Base-by-base conservation (phyloP, 1,140 invertebrate species). In the Camponotus vicinus region DNA sequence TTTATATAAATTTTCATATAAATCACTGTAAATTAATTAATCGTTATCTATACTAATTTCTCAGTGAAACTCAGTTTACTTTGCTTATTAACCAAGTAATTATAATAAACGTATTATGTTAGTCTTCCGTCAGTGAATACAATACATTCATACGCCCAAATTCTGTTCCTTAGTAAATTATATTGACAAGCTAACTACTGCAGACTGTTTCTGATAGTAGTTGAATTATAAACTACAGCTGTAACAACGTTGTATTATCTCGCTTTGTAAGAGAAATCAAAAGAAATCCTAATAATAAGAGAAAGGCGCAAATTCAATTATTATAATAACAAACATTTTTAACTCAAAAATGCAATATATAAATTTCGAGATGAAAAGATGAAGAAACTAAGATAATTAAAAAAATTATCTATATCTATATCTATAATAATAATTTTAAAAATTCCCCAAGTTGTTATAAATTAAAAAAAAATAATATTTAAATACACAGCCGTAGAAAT, bases 1-100 rank as follows among this genome's bases (percentile, higher is more conserved):
- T 27, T 27, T 27, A 27, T 27, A 27, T 27, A 27, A 27, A 27
- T 27, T 27, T 27, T 27, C 27, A 3, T 15, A 45, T 18, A 66
- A 79, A 52, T 79, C 34, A 57, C 59, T n/a, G 4, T 27, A 66
- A 79, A 45, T 79, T n/a, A 45, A 55, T 66, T 66, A 66, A 79
- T 18, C 61, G 13, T 79, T 52, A 49, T 3, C n/a, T 66, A 52
- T 21, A 66, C 27, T 42, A 49, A 34, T 79, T 32, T 79, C 32
- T n/a, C 42, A 21, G 42, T n/a, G 32, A 66, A 49, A 49, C 32
- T 52, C 27, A 27, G 61, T 79, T 66, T 79, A 79, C 61, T 32
- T 45, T 45, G 61, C 45, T 79, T 79, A 79, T 79, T 78, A 66
- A 64, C 42, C 42, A 34, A 66, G 61, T 66, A 79, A 79, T 79